Conservation (phyloP, 2,797 vertebrate species). For the Danio kyathit region DNA sequence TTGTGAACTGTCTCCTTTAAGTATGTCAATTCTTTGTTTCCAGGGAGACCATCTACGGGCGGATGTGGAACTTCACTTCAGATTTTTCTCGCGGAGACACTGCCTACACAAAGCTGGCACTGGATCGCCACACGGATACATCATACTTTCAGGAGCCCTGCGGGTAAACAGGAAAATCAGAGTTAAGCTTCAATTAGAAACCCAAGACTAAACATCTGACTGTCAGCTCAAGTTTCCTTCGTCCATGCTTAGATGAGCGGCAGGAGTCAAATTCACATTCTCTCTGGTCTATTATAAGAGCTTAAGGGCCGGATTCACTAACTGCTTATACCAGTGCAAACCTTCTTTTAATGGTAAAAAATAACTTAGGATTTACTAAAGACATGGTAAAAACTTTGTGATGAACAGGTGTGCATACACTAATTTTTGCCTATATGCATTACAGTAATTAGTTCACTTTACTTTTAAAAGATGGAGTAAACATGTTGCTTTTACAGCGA, state of each 20-base stretch:
- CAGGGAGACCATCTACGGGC: conserved; percentile 93
- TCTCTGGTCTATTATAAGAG: not conserved
- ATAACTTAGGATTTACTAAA: too few species aligned
- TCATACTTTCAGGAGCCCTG: conserved; percentile 95
- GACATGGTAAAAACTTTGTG: too few species aligned
- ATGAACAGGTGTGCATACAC: too few species aligned
- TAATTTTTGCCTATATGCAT: too few species aligned
- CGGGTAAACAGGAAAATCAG: conserved; percentile 73
- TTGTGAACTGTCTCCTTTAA: not conserved
- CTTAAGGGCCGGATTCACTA: not conserved
- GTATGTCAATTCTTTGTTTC: conserved; percentile 13
- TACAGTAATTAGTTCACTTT: too few species aligned
- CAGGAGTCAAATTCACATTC: not conserved
- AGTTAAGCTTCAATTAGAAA: not conserved
- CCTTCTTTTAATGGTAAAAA: too few species aligned
- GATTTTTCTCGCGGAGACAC: conserved; percentile 92
- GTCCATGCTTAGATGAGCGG: not conserved
- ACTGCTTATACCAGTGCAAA: not conserved
- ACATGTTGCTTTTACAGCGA: too few species aligned
- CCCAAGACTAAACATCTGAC: not conserved
- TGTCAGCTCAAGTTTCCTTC: not conserved
- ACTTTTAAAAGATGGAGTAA: too few species aligned
- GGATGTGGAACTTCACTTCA: conserved; percentile 93
- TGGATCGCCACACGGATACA: conserved; percentile 92
- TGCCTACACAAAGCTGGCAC: conserved; percentile 89